Percentiles rank a stretch among this genome's conserved stretches.
Evolutionary conservation across 2,888 invertebrate genomes (phyloP).

Genomic region (Nephrocerus scutellatus): DNA sequence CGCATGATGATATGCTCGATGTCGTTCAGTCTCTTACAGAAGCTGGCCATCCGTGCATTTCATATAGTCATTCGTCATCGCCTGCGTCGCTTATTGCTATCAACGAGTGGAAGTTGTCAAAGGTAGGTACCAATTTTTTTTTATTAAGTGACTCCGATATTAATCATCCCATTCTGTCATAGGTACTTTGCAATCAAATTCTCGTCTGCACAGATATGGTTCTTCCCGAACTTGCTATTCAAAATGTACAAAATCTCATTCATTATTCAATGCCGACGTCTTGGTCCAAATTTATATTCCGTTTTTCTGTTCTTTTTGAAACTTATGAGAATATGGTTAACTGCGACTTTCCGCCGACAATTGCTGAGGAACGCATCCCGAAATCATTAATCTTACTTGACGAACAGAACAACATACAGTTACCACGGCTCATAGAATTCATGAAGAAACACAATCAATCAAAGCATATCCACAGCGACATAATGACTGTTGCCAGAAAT

Average conservation of each 20-base stretch:
- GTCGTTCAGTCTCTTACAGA: slow-evolving; percentile 32
- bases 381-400: slow-evolving; percentile 54
- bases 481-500: slow-evolving; percentile 24
- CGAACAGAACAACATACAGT: slow-evolving; percentile 53
- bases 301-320: slow-evolving; percentile 61
- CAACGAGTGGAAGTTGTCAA: slow-evolving; percentile 28
- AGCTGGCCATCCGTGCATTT: slow-evolving; percentile 24
- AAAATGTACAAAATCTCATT: slow-evolving; percentile 59
- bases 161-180: slow-evolving; percentile 13
- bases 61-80: slow-evolving; percentile 21
- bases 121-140: slow-evolving; percentile 19
- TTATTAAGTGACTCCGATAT: not conserved
- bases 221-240: slow-evolving; percentile 56
- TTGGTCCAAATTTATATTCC: slow-evolving; percentile 61
- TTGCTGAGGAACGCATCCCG: slow-evolving; percentile 15
- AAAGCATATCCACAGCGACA: slow-evolving; percentile 31
- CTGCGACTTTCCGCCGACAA: slow-evolving; percentile 16
- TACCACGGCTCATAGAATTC: slow-evolving; percentile 57
- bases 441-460: slow-evolving; percentile 44
- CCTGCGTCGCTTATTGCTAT: slow-evolving; percentile 18
- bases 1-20: slow-evolving; percentile 52
- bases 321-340: slow-evolving; percentile 49
- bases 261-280: slow-evolving; percentile 63
- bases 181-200: slow-evolving; percentile 35
- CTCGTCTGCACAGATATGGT: slow-evolving; percentile 65